Conservation (phyloP, 2,888 invertebrate genomes). For the Plagiodera versicolora region DNA sequence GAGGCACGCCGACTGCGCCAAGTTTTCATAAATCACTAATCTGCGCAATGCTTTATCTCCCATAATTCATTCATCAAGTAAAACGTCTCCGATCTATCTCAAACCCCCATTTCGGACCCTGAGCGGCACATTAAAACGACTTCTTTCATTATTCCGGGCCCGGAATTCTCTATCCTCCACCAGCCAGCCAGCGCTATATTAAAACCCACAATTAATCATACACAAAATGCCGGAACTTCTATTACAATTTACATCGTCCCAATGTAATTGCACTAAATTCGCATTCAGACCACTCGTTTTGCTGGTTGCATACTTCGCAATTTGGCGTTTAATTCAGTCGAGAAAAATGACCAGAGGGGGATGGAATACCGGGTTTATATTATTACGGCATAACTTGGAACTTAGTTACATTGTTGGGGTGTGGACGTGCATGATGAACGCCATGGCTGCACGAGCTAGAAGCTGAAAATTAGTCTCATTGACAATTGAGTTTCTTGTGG, state of each 20-base stretch:
- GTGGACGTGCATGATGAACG: neutral
- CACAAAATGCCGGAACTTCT: slow-evolving; percentile 13
- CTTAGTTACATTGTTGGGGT: neutral
- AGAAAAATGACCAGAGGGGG: slow-evolving; percentile 3
- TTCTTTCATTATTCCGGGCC: neutral
- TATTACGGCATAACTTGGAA: slow-evolving; percentile 7
- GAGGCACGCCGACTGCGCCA: no score
- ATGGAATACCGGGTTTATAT: slow-evolving; percentile 2
- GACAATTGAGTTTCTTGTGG: neutral
- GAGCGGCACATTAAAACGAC: neutral
- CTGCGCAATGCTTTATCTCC: no score
- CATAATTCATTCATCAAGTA: no score
- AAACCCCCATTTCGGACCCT: neutral
- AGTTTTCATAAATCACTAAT: no score
- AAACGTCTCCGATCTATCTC: neutral
- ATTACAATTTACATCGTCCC: slow-evolving; percentile 15
- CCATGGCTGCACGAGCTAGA: neutral
- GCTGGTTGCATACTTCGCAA: slow-evolving; percentile 10
- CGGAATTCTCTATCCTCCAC: slow-evolving; percentile 1
- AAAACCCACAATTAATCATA: slow-evolving; percentile 13
- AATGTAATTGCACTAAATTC: slow-evolving; percentile 15
- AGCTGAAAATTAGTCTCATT: neutral
- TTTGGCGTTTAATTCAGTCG: slow-evolving; percentile 10
- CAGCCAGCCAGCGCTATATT: slow-evolving; percentile 6
- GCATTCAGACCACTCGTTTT: slow-evolving; percentile 11